Conservation (phyloP, 2,888 invertebrate genomes). For the Deilephila elpenor region DNA sequence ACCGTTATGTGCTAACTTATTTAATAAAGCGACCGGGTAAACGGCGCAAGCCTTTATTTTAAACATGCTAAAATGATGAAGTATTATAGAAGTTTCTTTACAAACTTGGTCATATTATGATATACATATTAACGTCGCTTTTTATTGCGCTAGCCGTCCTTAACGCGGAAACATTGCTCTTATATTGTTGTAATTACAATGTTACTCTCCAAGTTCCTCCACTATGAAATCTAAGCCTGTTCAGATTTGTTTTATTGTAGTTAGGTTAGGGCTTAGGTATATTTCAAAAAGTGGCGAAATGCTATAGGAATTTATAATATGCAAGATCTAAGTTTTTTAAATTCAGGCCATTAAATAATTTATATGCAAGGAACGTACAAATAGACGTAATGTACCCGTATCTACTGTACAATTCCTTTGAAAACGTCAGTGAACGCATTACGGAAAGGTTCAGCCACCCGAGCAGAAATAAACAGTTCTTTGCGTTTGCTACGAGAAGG, state of each 20-base stretch:
- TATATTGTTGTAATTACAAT: too few species aligned
- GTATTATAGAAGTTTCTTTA: constrained; percentile 15
- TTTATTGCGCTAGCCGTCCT: background rate
- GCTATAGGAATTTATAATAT: too few species aligned
- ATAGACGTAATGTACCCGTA: background rate
- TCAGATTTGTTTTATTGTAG: too few species aligned
- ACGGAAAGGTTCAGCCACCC: constrained; percentile 6
- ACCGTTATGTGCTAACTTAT: constrained; percentile 19
- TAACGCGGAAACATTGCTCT: background rate
- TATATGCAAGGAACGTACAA: background rate
- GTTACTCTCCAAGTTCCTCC: too few species aligned
- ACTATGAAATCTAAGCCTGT: too few species aligned
- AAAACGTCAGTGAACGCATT: background rate
- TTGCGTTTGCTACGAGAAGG: constrained; percentile 3
- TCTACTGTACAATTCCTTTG: background rate
- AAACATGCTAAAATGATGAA: constrained; percentile 20
- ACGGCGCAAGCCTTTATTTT: constrained; percentile 3
- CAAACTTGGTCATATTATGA: constrained; percentile 18
- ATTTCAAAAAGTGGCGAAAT: too few species aligned
- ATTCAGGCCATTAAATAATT: background rate
- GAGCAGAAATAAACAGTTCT: constrained; percentile 23
- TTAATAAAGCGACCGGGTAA: constrained; percentile 19
- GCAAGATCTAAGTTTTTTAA: too few species aligned
- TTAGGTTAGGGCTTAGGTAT: too few species aligned
- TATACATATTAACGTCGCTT: background rate